Conservation (phyloP, 2,888 invertebrate species). For the Abrostola tripartita region DNA sequence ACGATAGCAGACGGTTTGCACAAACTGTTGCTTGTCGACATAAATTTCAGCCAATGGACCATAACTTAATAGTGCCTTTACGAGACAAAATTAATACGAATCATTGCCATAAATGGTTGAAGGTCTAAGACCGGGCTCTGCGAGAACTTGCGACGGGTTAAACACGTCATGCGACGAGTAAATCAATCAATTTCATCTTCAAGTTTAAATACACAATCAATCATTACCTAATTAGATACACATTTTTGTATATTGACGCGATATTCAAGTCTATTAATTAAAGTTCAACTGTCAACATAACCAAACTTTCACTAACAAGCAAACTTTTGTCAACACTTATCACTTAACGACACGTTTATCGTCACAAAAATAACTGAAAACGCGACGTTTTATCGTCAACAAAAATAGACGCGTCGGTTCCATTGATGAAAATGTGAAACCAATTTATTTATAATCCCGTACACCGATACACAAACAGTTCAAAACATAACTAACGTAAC, state of each 20-base stretch:
- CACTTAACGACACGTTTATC: conserved; percentile 44
- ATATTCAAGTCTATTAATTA: conserved; percentile 45
- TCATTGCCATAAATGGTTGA: conserved; percentile 54
- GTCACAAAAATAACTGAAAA: conserved; percentile 36
- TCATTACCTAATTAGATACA: conserved; percentile 50
- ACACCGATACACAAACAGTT: conserved; percentile 67
- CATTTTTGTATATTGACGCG: conserved; percentile 32
- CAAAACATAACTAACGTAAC: conserved; percentile 82
- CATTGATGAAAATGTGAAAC: conserved; percentile 69
- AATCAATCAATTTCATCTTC: conserved; percentile 14
- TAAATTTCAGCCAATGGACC: conserved; percentile 35
- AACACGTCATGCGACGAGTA: conserved; percentile 21
- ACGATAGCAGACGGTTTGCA: conserved; percentile 25
- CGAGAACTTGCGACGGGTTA: conserved; percentile 61
- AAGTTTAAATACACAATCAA: conserved; percentile 16
- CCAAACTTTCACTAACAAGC: conserved; percentile 75
- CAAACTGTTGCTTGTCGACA: conserved; percentile 31
- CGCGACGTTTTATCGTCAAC: conserved; percentile 25
- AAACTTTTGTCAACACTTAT: conserved; percentile 33
- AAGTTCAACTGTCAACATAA: conserved; percentile 77
- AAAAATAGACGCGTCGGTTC: conserved; percentile 59
- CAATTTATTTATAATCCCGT: conserved; percentile 53
- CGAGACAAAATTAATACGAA: conserved; percentile 45
- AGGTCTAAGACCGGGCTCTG: conserved; percentile 65
- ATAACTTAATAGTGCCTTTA: conserved; percentile 40